Base-by-base conservation (phyloP, 2,888 invertebrate genomes). In the Scelioninae gen. 1 region DNA sequence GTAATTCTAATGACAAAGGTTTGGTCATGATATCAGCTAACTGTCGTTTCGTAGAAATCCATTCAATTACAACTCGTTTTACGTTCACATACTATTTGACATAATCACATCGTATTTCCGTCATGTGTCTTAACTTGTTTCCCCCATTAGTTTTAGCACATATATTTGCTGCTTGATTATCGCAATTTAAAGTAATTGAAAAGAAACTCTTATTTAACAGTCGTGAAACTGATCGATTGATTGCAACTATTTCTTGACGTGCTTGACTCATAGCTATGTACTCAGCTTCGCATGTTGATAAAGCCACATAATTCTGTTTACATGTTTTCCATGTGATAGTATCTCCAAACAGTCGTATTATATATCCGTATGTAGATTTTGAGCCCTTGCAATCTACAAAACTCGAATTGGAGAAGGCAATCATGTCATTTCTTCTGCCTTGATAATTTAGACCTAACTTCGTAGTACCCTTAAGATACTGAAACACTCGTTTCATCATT, bases 381-480 rank as follows among this genome's bases (percentile, higher is more conserved):
- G 23, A 23, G n/a, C n/a, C n/a, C n/a, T 43, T 43, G n/a, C n/a
- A 43, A n/a, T 43, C 43, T n/a, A n/a, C 43, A 43, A 43, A 43
- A 43, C 43, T 43, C 10, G 43, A 10, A 43, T n/a, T n/a, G 6
- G 43, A 43, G n/a, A 2, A n/a, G 5, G n/a, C 43, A 6, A 43
- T n/a, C n/a, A 43, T 6, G n/a, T 43, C n/a, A n/a, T 43, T n/a
- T 6, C n/a, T 0, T 43, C n/a, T 43, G 2, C n/a, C 43, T n/a
- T n/a, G 43, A n/a, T 43, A 43, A n/a, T n/a, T 43, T 43, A 43
- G n/a, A 43, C 43, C 43, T 6, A n/a, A n/a, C 5, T n/a, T n/a
- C 0, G 1, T 43, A 6, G 43, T 43, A n/a, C 43, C 43, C n/a
- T 43, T 43, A 2, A 43, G 43, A 43, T n/a, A 43, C n/a, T 43